Conservation (phyloP, 2,888 invertebrate species). For the Ochlodes sylvanus region DNA sequence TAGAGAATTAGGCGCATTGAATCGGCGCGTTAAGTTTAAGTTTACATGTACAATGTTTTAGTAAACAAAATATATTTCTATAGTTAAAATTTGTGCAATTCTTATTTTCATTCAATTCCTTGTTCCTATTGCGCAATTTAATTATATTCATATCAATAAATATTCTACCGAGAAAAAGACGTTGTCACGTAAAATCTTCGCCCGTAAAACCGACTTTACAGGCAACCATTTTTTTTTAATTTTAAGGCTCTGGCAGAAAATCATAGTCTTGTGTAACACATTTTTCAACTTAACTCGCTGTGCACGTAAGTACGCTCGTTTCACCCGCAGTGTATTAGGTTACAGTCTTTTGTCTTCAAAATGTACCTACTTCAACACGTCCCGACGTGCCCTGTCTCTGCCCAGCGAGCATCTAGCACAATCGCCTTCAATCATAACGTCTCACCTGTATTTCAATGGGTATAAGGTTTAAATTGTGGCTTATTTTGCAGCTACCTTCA, state of each 20-base stretch:
- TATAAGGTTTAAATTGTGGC: slow-evolving; percentile 31
- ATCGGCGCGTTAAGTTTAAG: no score
- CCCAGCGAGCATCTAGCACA: slow-evolving; percentile 53
- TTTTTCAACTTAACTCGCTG: slow-evolving; percentile 16
- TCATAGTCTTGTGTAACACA: slow-evolving; percentile 1
- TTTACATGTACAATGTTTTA: no score
- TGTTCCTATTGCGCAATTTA: no score
- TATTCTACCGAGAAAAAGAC: no score
- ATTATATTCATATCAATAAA: no score
- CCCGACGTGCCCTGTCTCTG: slow-evolving; percentile 50
- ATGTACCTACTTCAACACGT: slow-evolving; percentile 69
- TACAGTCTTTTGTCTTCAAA: slow-evolving; percentile 68
- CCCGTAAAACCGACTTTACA: no score
- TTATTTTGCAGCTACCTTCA: neutral
- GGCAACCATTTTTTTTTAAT: no score
- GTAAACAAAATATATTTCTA: no score
- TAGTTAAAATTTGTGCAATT: no score
- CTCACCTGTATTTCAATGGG: slow-evolving; percentile 40
- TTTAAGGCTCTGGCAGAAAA: neutral
- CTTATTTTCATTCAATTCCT: no score
- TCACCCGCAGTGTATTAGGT: slow-evolving; percentile 64
- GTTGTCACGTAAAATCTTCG: no score
- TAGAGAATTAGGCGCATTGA: no score
- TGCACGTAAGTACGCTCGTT: slow-evolving; percentile 38
- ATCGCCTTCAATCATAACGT: slow-evolving; percentile 42